Percentiles rank a stretch among this genome's conserved stretches.
These are phyloP conservation scores for Diarsia dahlii DNA, from an alignment of 2,888 invertebrate species.

Conservation along the genomic window DNA sequence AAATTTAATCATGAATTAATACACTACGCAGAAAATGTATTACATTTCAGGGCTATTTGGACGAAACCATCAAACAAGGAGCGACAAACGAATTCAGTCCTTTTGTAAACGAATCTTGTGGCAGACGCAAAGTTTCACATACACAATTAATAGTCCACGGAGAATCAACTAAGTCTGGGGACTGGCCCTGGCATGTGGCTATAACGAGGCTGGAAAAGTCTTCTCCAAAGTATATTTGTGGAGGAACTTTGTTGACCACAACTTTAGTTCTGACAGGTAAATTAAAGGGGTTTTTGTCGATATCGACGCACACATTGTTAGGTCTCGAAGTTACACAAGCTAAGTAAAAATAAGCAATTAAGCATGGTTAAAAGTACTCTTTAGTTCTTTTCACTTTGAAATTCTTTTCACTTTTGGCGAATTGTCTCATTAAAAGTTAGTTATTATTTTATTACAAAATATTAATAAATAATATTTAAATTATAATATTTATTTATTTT, in stretches of 20 bases:
- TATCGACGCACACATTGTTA: background rate
- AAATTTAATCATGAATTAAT: too few relatives aligned
- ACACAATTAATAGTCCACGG: slow-evolving; percentile 80
- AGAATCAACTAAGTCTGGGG: slow-evolving; percentile 76
- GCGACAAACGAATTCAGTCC: background rate
- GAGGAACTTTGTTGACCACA: slow-evolving; percentile 79
- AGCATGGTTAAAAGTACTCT: background rate
- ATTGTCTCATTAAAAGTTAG: background rate
- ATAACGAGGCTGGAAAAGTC: slow-evolving; percentile 71
- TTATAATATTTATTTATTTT: too few relatives aligned
- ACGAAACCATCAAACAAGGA: background rate
- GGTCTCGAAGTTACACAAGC: too few relatives aligned
- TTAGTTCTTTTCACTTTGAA: background rate
- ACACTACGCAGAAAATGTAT: background rate
- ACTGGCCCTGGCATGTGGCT: slow-evolving; percentile 86
- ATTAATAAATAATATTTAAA: too few relatives aligned
- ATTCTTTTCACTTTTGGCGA: too few relatives aligned
- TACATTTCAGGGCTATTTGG: background rate
- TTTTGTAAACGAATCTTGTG: slow-evolving; percentile 67
- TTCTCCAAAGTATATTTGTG: slow-evolving; percentile 77
- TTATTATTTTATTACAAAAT: background rate
- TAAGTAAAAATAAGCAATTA: background rate
- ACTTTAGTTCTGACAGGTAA: slow-evolving; percentile 76
- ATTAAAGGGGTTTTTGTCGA: background rate
- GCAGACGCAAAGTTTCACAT: slow-evolving; percentile 74